phyloP scores from a whole-genome alignment of 1,140 invertebrate genomes.

The Pentalonia nigronervosa region DNA sequence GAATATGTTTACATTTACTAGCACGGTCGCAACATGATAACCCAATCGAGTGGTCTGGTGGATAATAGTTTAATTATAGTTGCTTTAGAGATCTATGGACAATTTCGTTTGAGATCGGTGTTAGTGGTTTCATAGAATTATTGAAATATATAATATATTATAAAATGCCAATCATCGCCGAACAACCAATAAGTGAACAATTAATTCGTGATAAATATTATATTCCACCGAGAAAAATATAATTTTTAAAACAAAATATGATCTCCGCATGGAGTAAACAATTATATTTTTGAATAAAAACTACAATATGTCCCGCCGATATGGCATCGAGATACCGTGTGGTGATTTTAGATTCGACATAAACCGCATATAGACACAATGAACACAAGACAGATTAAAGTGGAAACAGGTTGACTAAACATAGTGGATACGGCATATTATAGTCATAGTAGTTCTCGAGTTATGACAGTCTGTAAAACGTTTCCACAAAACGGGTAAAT shows the following conservation, averaged over 20 bases:
- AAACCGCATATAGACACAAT: background rate
- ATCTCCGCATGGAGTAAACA: background rate
- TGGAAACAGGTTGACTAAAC: background rate
- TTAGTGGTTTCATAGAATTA: background rate
- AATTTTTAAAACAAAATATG: background rate
- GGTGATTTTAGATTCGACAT: background rate
- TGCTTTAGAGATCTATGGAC: background rate
- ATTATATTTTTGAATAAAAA: background rate
- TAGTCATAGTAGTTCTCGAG: background rate
- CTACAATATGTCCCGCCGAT: background rate
- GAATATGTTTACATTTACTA: background rate
- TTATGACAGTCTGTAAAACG: background rate
- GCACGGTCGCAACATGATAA: background rate
- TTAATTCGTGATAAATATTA: too few species aligned
- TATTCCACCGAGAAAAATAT: background rate
- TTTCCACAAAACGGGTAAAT: background rate
- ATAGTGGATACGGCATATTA: background rate
- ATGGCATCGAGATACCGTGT: background rate
- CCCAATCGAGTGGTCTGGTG: background rate
- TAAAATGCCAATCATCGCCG: background rate
- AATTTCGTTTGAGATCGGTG: background rate
- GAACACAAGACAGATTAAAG: background rate
- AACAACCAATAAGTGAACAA: too few species aligned
- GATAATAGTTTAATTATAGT: background rate
- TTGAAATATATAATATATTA: background rate